phyloP scores from a whole-genome alignment of 2,113 vertebrate genomes.

The Gallinago media region DNA sequence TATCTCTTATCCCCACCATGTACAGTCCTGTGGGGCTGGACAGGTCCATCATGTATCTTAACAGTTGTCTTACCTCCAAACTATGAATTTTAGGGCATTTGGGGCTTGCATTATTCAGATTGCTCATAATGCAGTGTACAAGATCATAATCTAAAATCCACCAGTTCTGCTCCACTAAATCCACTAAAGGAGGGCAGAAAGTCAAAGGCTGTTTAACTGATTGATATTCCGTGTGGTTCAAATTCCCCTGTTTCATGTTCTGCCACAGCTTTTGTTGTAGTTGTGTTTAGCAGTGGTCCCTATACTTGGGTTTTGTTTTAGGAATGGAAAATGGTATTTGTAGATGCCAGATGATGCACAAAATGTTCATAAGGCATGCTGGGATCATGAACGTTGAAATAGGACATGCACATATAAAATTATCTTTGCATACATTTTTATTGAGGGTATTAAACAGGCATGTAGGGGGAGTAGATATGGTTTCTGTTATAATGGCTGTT shows the following conservation, averaged over 20 bases:
- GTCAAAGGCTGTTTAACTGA: background rate
- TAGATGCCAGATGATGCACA: background rate
- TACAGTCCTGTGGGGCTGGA: background rate
- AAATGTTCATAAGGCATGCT: background rate
- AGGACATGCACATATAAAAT: background rate
- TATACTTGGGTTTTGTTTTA: background rate
- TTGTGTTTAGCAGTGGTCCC: background rate
- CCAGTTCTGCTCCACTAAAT: background rate
- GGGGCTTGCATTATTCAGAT: background rate
- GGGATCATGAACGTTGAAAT: background rate
- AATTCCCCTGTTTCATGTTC: background rate
- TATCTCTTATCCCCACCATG: background rate
- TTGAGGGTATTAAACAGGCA: background rate
- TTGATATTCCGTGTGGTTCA: background rate
- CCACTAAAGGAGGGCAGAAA: background rate
- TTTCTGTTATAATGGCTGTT: background rate
- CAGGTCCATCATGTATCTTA: background rate
- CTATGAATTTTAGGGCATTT: background rate
- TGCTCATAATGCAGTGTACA: rapidly evolving
- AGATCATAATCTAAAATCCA: background rate
- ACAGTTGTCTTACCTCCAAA: background rate
- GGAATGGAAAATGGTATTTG: background rate
- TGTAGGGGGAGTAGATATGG: background rate
- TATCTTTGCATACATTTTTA: background rate
- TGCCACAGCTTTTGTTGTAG: background rate